Conservation (phyloP, 2,113 vertebrate genomes). For the Prionailurus viverrinus region DNA sequence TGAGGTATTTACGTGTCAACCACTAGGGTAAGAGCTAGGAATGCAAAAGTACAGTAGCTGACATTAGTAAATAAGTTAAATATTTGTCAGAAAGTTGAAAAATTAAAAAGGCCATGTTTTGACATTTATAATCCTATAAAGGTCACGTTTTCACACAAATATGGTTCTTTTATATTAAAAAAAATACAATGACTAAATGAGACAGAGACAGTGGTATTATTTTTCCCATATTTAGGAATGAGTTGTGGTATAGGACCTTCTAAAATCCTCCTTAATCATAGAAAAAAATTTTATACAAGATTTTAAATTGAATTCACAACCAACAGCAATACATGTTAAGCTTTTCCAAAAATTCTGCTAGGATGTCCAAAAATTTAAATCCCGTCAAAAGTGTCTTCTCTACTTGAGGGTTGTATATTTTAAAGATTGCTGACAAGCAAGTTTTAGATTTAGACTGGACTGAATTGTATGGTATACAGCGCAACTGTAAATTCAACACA, state of each 20-base stretch:
- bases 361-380: slow-evolving; percentile 28
- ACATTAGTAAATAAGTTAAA: slow-evolving; percentile 43
- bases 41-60: slow-evolving; percentile 14
- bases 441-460: neutral
- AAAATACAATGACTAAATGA: neutral
- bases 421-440: slow-evolving; percentile 12
- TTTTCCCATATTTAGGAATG: neutral
- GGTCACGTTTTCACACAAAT: slow-evolving; percentile 63
- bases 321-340: neutral
- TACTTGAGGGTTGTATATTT: slow-evolving; percentile 24
- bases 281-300: neutral
- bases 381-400: neutral
- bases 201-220: neutral
- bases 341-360: neutral
- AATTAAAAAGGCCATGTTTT: slow-evolving; percentile 71
- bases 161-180: slow-evolving; percentile 16
- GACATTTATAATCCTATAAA: slow-evolving; percentile 67
- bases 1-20: slow-evolving; percentile 6
- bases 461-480: neutral
- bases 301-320: neutral
- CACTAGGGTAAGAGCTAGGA: neutral
- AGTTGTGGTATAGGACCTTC: neutral
- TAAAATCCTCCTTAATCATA: slow-evolving; percentile 39
- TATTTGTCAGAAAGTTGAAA: slow-evolving; percentile 62
- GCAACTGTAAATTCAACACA: neutral